Percentiles rank a stretch among this genome's conserved stretches.
These are phyloP conservation scores for Gouania willdenowi DNA, from an alignment of 2,797 vertebrate species.

Conservation along the genomic window DNA sequence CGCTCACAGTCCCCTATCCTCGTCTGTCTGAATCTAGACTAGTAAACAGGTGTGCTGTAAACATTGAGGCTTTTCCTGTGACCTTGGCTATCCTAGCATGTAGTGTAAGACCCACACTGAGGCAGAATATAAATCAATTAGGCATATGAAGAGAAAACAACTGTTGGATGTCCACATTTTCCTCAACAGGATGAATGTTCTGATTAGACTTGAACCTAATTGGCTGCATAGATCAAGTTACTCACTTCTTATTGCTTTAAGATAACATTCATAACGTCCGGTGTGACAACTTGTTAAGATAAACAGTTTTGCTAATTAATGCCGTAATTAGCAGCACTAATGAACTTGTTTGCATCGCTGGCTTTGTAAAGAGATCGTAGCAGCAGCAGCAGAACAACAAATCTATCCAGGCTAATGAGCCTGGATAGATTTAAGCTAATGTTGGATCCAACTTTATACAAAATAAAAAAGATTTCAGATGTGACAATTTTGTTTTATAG, in stretches of 20 bases:
- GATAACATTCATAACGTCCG: constrained; percentile 8
- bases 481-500: not conserved
- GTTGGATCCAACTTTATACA: not conserved
- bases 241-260: constrained; percentile 5
- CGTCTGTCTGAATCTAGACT: constrained; percentile 55
- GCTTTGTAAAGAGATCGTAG: constrained; percentile 6
- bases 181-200: constrained; percentile 5
- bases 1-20: constrained; percentile 20
- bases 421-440: not conserved
- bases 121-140: constrained; percentile 21
- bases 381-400: constrained; percentile 4
- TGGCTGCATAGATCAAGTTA: constrained; percentile 9
- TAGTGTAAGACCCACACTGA: constrained; percentile 20
- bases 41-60: constrained; percentile 63
- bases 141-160: not conserved
- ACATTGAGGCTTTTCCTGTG: constrained; percentile 47
- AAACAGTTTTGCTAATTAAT: constrained; percentile 48
- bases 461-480: not conserved
- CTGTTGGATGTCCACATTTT: constrained; percentile 6
- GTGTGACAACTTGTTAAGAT: constrained; percentile 39
- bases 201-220: constrained; percentile 12
- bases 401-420: constrained; percentile 4
- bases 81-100: constrained; percentile 56
- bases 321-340: constrained; percentile 44
- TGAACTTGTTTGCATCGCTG: constrained; percentile 23